Evolutionary conservation across 2,797 vertebrate genomes (phyloP), one percentile per base, ranked within the genome.

Genomic region (Mastacembelus armatus): DNA sequence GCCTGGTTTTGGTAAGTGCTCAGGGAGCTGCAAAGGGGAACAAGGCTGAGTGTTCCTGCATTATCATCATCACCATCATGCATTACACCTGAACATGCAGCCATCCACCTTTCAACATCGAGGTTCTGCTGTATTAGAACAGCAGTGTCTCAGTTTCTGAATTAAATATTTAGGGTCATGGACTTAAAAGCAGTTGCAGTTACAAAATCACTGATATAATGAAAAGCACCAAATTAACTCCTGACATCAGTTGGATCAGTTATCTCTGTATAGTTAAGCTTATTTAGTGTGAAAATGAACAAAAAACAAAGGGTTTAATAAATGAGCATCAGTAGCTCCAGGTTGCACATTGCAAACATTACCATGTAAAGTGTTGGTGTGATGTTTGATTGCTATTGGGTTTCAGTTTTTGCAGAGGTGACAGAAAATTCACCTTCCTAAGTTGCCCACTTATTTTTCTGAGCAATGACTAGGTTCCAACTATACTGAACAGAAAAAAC

Each of bases 341-440:
- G 64, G 59, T 67, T 59, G 27, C 64, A 66, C 59, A 65, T 57
- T 50, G 48, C 55, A 65, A 65, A 73, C 45, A 67, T 55, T 63
- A 38, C 49, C 30, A 68, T 62, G 87, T 71, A 70, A 80, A 67
- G 45, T 44, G 38, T 62, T 47, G 59, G n/a, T 57, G 49, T 39
- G 24, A 42, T 45, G 52, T 79, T 71, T 77, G 57, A 76, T 61
- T 62, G 74, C 66, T 61, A 66, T 66, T 77, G 35, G 18, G 7
- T 67, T 83, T 74, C 44, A 65, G 78, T 76, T n/a, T 76, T 66
- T 12, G 10, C 33, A 39, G 71, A 48, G 59, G 66, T 48, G 66
- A 77, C 48, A 1, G 66, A 64, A 40, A 26, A n/a, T n/a, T n/a
- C 55, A 5, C 3, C 79, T 73, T 50, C 69, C 65, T 70, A 24